These are phyloP conservation scores for Tachina fera DNA, from an alignment of 2,888 invertebrate species.

Conservation along the genomic window DNA sequence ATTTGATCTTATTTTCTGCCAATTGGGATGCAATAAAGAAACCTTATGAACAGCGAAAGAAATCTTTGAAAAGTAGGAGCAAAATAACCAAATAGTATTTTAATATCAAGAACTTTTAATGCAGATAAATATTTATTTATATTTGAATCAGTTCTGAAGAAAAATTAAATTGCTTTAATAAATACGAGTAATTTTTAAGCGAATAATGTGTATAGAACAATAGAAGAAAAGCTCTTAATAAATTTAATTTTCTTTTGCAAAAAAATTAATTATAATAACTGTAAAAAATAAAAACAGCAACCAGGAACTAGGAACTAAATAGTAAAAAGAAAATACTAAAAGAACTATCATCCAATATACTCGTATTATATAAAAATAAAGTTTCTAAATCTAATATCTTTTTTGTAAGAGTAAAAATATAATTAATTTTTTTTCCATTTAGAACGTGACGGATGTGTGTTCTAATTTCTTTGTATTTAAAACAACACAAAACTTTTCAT, in stretches of 20 bases:
- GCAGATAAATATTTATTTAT: too few relatives aligned
- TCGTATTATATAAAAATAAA: neutral
- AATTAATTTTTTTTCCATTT: slow-evolving; percentile 40
- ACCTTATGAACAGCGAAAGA: too few relatives aligned
- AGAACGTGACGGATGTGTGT: slow-evolving; percentile 71
- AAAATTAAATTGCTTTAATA: too few relatives aligned
- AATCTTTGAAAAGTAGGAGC: too few relatives aligned
- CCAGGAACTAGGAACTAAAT: slow-evolving; percentile 47
- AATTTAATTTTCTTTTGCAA: neutral
- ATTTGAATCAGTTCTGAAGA: too few relatives aligned
- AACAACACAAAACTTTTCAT: slow-evolving; percentile 11
- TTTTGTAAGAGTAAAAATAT: slow-evolving; percentile 27
- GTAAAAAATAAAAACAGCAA: neutral
- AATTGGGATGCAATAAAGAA: too few relatives aligned
- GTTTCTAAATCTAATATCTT: slow-evolving; percentile 33
- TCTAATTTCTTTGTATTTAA: slow-evolving; percentile 61
- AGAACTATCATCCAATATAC: slow-evolving; percentile 29
- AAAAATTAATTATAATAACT: neutral
- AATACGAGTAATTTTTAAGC: too few relatives aligned
- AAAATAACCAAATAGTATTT: too few relatives aligned
- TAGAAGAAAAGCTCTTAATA: neutral
- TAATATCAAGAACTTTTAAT: too few relatives aligned
- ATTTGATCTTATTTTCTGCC: too few relatives aligned
- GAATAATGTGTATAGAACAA: too few relatives aligned
- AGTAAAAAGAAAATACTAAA: slow-evolving; percentile 2